phyloP scores from a whole-genome alignment of 2,797 vertebrate species.

The Erpetoichthys calabaricus region DNA sequence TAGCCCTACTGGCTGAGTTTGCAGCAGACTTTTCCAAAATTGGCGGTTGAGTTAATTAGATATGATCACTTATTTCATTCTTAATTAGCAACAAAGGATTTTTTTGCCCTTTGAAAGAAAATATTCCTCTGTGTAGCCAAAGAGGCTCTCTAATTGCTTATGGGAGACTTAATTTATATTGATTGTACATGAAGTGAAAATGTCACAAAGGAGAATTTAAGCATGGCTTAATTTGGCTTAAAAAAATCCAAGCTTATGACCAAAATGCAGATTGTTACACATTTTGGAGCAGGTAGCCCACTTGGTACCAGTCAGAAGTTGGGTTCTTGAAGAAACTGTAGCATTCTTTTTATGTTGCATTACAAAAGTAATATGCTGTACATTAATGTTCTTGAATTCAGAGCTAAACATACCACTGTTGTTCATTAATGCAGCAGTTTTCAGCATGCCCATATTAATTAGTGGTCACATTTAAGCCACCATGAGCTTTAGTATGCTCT shows the following conservation, averaged over 20 bases:
- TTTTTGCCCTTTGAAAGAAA: constrained; percentile 49
- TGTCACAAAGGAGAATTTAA: constrained; percentile 20
- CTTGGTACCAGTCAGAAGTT: no score
- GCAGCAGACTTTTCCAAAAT: background rate
- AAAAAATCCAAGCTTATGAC: no score
- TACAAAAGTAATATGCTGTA: no score
- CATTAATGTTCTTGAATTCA: no score
- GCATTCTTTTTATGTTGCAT: no score
- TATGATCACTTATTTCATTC: constrained; percentile 59
- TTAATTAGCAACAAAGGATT: constrained; percentile 52
- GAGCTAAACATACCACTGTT: no score
- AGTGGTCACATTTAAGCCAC: no score
- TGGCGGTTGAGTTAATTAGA: constrained; percentile 51
- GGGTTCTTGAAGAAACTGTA: no score
- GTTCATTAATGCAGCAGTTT: no score
- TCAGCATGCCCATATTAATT: no score
- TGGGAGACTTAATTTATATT: constrained; percentile 26
- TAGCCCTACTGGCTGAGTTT: background rate
- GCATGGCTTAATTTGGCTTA: background rate
- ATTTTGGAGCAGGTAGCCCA: constrained; percentile 13
- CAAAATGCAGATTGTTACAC: background rate
- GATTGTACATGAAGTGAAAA: constrained; percentile 49
- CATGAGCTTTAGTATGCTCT: no score
- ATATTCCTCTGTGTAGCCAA: constrained; percentile 38
- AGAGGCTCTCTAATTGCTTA: constrained; percentile 33